Base-by-base conservation (phyloP, 2,113 vertebrate species). In the Hirundichthys speculiger region DNA sequence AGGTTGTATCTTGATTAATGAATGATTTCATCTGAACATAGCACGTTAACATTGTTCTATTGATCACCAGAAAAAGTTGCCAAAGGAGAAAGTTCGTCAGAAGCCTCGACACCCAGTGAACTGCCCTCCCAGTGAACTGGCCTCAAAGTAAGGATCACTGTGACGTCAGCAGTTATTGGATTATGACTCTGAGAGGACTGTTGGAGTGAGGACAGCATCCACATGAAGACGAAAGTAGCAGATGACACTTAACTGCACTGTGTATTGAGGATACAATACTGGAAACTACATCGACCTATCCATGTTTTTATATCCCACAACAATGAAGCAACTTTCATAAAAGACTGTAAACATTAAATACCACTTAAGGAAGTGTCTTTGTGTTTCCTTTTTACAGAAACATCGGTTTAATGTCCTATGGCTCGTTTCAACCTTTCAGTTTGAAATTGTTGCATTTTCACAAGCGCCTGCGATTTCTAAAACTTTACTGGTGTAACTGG, bases 101-200 rank as follows among this genome's bases (percentile, higher is more conserved):
- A 84, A 5, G 38, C 67, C 40, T 74, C 78, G 13, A 66, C 50
- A 20, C 24, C 86, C 24, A 4, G 69, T 11, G 88, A 89, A 2
- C 15, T 72, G 1, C 57, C 82, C 19, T 69, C 71, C 86, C 24
- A 4, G 69, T 11, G 88, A 89, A 2, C 15, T 72, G 1, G 59
- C 82, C 19, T 69, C 71, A 68, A 91, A 91, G 74, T 92, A 77
- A 91, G 40, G 47, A 14, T 9, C 22, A 9, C 6, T 1, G 59
- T 71, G 47, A 69, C 16, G 6, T 34, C 30, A 25, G 38, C 30
- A 20, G 58, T n/a, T 55, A n/a, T 13, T 14, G 18, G 56, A 34
- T n/a, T n/a, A n/a, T n/a, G 49, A n/a, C 1, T 1, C 50, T 54
- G 40, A n/a, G n/a, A n/a, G n/a, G n/a, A n/a, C n/a, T n/a, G n/a